These are phyloP conservation scores for Guaruba guarouba DNA, from an alignment of 2,113 vertebrate genomes.

Conservation along the genomic window DNA sequence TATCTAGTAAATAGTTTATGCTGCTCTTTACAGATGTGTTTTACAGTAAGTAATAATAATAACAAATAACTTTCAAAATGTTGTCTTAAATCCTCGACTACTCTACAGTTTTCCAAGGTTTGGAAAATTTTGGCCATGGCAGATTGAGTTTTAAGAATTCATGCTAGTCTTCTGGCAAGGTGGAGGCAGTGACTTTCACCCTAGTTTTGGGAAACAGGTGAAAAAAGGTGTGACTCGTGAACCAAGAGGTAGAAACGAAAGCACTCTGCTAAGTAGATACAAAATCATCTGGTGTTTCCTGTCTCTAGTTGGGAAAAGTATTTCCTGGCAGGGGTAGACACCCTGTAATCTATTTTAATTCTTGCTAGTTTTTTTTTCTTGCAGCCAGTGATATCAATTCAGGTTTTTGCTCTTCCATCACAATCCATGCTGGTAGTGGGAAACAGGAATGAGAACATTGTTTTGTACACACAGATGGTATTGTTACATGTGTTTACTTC, in stretches of 20 bases:
- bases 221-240: not conserved
- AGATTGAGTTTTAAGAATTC: not conserved
- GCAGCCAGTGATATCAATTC: not conserved
- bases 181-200: not conserved
- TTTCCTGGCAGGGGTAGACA: not conserved
- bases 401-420: not conserved
- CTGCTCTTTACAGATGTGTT: not conserved
- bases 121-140: not conserved
- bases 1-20: not conserved
- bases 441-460: not conserved
- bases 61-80: not conserved
- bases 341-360: not conserved
- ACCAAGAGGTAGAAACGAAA: not conserved
- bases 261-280: not conserved
- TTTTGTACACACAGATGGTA: not conserved
- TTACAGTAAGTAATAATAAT: not conserved
- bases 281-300: not conserved
- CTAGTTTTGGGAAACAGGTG: accelerated
- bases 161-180: not conserved
- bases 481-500: not conserved
- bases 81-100: not conserved
- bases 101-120: not conserved
- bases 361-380: not conserved
- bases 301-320: not conserved
- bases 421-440: not conserved